A percentile compares a stretch with the other conserved stretches of the same genome.
Conservation (phyloP, 2,113 vertebrate genomes). For the Leuciscus idus region DNA sequence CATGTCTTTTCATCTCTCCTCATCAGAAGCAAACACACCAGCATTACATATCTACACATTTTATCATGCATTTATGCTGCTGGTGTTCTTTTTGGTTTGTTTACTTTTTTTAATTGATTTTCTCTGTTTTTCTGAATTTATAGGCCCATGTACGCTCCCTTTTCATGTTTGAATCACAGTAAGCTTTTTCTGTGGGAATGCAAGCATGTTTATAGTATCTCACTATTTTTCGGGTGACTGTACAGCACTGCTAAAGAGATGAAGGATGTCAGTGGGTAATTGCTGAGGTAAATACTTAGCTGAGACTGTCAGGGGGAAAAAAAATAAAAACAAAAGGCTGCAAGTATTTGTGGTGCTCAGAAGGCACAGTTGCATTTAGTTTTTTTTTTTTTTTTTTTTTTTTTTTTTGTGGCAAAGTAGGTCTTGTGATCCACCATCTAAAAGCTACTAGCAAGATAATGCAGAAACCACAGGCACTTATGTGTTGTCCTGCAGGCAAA, state of each 20-base stretch:
- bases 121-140: neutral
- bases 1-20: constrained; percentile 67
- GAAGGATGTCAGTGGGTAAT: constrained; percentile 73
- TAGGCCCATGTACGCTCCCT: constrained; percentile 64
- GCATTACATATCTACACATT: constrained; percentile 64
- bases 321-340: constrained; percentile 54
- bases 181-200: constrained; percentile 61
- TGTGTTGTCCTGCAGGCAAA: neutral
- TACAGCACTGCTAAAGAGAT: constrained; percentile 62
- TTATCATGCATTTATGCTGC: constrained; percentile 63
- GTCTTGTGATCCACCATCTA: constrained; percentile 6
- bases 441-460: constrained; percentile 23
- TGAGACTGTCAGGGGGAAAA: constrained; percentile 63
- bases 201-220: constrained; percentile 63
- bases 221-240: constrained; percentile 62
- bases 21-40: constrained; percentile 60
- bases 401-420: constrained; percentile 30
- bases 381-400: constrained; percentile 44
- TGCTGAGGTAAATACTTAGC: constrained; percentile 75
- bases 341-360: constrained; percentile 65
- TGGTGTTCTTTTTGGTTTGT: constrained; percentile 71
- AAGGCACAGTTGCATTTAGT: constrained; percentile 55
- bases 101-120: constrained; percentile 70
- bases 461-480: constrained; percentile 11
- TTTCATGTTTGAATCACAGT: constrained; percentile 53